Percentiles rank a stretch among this genome's conserved stretches.
Evolutionary conservation across 2,888 invertebrate genomes (phyloP).

Genomic region (Drosophila tanythrix): DNA sequence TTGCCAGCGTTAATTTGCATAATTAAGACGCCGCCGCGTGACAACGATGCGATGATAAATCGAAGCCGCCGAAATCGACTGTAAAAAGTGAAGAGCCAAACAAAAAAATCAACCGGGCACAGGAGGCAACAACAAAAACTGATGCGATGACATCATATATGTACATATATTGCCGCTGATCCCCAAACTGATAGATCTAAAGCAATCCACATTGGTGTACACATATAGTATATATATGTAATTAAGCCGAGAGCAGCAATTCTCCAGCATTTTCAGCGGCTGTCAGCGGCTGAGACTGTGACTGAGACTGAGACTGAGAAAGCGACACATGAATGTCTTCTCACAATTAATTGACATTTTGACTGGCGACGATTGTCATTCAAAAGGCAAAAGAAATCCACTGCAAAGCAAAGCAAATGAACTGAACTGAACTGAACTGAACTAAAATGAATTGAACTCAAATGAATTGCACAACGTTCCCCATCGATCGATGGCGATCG

Average conservation of each 20-base stretch:
- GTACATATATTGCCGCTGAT: not conserved
- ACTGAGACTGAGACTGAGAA: not conserved
- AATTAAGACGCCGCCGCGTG: slow-evolving; percentile 68
- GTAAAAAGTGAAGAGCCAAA: slow-evolving; percentile 9
- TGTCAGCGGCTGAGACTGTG: slow-evolving; percentile 21
- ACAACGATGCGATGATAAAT: slow-evolving; percentile 72
- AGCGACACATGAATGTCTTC: slow-evolving; percentile 64
- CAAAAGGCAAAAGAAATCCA: slow-evolving; percentile 49
- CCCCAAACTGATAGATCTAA: slow-evolving; percentile 40
- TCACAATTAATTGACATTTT: slow-evolving; percentile 78
- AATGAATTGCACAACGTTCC: slow-evolving; percentile 2
- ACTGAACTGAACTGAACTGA: not conserved
- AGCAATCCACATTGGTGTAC: slow-evolving; percentile 2
- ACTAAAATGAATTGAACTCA: slow-evolving; percentile 1
- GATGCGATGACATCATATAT: slow-evolving; percentile 51
- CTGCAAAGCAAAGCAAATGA: slow-evolving; percentile 27
- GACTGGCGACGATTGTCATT: slow-evolving; percentile 78
- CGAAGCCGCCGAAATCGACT: slow-evolving; percentile 38
- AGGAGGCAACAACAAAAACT: slow-evolving; percentile 6
- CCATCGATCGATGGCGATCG: slow-evolving; percentile 18
- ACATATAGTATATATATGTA: slow-evolving; percentile 20
- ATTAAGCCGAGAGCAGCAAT: slow-evolving; percentile 46
- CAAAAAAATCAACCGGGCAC: not conserved
- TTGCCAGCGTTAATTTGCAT: slow-evolving; percentile 68
- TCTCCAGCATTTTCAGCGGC: slow-evolving; percentile 25